Evolutionary conservation across 2,888 invertebrate genomes (phyloP).

Genomic region (Seira ritae): DNA sequence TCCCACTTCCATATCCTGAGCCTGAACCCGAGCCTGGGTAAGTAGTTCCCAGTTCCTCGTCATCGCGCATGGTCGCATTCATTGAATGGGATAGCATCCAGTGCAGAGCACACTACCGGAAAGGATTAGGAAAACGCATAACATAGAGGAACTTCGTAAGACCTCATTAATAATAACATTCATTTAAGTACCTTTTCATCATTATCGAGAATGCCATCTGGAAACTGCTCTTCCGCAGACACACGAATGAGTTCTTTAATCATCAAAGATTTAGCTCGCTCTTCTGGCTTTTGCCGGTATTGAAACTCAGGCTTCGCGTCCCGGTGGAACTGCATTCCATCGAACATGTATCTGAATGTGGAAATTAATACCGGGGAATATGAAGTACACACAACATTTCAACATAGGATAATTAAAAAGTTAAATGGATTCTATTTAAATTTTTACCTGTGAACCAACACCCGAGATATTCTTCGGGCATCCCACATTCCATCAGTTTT

Average conservation of each 20-base stretch:
- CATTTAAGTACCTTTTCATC: slow-evolving; percentile 67
- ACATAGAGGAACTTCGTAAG: too few species aligned
- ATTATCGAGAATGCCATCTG: slow-evolving; percentile 67
- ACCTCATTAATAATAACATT: too few species aligned
- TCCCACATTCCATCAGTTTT: slow-evolving; percentile 66
- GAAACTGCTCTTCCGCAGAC: slow-evolving; percentile 58
- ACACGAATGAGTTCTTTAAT: slow-evolving; percentile 63
- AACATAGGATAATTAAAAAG: not conserved
- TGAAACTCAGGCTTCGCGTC: slow-evolving; percentile 54
- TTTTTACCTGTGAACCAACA: slow-evolving; percentile 65
- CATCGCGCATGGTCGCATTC: slow-evolving; percentile 70
- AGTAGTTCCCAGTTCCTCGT: slow-evolving; percentile 44
- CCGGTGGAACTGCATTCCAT: slow-evolving; percentile 64
- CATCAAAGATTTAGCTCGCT: slow-evolving; percentile 57
- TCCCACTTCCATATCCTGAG: not conserved
- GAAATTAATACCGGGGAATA: not conserved
- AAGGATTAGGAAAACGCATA: too few species aligned
- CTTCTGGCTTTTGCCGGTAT: slow-evolving; percentile 53
- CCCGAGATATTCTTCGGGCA: slow-evolving; percentile 64
- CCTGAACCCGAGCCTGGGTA: too few species aligned
- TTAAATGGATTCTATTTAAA: not conserved
- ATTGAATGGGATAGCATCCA: slow-evolving; percentile 72
- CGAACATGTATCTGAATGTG: slow-evolving; percentile 67
- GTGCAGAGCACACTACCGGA: slow-evolving; percentile 69
- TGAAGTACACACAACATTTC: not conserved